These are phyloP conservation scores for Acleris holmiana DNA, from an alignment of 2,888 invertebrate genomes.

Conservation along the genomic window DNA sequence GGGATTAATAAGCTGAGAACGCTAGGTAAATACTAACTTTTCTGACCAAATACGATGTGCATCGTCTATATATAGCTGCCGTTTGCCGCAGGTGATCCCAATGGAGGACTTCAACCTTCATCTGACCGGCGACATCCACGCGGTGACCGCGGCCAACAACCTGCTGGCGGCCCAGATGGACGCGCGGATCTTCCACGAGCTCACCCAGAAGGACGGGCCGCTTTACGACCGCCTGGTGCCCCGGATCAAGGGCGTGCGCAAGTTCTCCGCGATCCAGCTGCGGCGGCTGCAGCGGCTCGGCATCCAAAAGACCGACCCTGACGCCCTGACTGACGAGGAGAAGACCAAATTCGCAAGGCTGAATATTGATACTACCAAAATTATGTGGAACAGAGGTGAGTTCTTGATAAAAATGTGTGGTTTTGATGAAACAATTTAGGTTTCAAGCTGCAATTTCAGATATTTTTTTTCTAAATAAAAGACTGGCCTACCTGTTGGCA, in stretches of 20 bases:
- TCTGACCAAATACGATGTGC: too few species aligned
- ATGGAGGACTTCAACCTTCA: constrained; percentile 99
- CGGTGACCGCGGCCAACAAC: constrained; percentile 99
- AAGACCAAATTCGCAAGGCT: constrained; percentile 91
- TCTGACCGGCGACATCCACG: constrained; percentile 99
- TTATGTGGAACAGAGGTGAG: constrained; percentile 96
- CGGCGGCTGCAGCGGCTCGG: constrained; percentile 89
- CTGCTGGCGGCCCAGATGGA: constrained; percentile 98
- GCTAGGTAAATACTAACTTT: too few species aligned
- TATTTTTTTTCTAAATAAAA: too few species aligned
- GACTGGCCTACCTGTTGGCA: too few species aligned
- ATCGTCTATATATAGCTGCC: not conserved
- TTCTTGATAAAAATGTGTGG: not conserved
- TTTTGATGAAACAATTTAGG: not conserved
- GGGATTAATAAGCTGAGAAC: too few species aligned
- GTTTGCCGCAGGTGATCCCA: constrained; percentile 90
- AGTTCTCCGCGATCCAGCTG: constrained; percentile 94
- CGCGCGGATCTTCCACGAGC: constrained; percentile 98
- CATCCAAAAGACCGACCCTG: constrained; percentile 94
- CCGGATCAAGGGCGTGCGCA: constrained; percentile 88
- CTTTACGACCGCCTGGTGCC: constrained; percentile 96
- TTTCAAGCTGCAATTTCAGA: too few species aligned
- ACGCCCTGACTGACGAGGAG: constrained; percentile 91
- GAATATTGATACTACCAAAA: constrained; percentile 94
- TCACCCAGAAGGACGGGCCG: constrained; percentile 94